phyloP scores from a whole-genome alignment of 2,797 vertebrate species.

The Pagetopsis macropterus region DNA sequence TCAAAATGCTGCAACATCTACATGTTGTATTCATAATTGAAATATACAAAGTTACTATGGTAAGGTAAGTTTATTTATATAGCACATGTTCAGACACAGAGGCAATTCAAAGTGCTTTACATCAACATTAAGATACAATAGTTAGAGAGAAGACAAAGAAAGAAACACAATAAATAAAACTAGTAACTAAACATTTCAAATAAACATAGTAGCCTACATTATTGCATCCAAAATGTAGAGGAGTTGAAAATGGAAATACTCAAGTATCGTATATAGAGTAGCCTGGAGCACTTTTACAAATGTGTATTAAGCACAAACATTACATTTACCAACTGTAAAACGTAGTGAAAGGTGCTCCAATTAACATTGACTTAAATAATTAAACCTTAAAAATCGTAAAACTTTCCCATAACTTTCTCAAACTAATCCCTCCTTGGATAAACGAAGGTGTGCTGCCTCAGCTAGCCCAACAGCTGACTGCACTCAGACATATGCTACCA shows the following conservation, averaged over 20 bases:
- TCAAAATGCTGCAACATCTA: background rate
- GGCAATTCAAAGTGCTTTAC: too few relatives aligned
- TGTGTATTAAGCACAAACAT: too few relatives aligned
- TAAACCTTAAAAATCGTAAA: background rate
- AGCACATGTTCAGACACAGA: too few relatives aligned
- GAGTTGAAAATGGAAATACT: background rate
- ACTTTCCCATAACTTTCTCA: background rate
- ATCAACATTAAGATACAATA: too few relatives aligned
- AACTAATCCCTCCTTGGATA: conserved; percentile 12
- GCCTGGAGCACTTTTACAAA: background rate
- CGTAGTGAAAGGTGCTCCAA: background rate
- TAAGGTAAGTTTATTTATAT: too few relatives aligned
- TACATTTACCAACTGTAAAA: background rate
- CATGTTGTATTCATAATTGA: background rate
- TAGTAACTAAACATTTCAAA: background rate
- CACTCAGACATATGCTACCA: conserved; percentile 1
- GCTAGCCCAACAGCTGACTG: conserved; percentile 39
- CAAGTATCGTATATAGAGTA: background rate
- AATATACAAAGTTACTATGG: background rate
- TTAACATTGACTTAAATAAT: background rate
- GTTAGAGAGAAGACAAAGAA: too few relatives aligned
- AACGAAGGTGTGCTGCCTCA: conserved; percentile 32
- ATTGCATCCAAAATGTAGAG: background rate
- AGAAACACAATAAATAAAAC: too few relatives aligned
- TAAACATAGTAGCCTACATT: background rate